These are phyloP conservation scores for Drosophila recens DNA, from an alignment of 2,888 invertebrate genomes.

Conservation along the genomic window DNA sequence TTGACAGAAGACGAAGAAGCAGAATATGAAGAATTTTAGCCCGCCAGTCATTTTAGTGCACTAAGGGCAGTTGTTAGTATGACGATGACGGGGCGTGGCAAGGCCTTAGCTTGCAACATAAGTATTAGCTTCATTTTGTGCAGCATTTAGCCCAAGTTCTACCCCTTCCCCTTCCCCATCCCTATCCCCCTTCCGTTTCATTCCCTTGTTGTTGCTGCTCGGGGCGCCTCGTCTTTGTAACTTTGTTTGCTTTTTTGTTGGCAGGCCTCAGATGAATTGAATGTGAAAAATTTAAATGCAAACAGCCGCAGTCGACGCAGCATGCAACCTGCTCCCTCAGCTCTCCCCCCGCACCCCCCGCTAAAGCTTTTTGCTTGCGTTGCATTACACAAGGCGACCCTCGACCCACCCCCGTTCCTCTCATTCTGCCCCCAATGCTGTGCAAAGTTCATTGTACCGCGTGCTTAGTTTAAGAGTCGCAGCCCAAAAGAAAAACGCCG, in stretches of 20 bases:
- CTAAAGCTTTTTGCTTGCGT: conserved; percentile 58
- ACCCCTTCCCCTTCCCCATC: neutral
- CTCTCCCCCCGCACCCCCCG: neutral
- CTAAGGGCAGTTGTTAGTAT: neutral
- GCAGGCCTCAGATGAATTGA: conserved; percentile 81
- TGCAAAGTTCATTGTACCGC: conserved; percentile 76
- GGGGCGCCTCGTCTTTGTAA: conserved; percentile 61
- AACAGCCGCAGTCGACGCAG: conserved; percentile 65
- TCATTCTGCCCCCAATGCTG: conserved; percentile 42
- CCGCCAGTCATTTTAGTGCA: conserved; percentile 62
- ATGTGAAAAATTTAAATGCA: conserved; percentile 82
- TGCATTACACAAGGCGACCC: conserved; percentile 66
- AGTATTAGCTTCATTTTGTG: conserved; percentile 80
- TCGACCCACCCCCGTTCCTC: conserved; percentile 13
- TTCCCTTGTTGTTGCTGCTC: conserved; percentile 2
- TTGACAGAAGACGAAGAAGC: conserved; percentile 43
- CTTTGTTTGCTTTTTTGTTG: conserved; percentile 72
- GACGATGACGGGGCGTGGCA: conserved; percentile 29
- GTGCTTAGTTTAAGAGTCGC: conserved; percentile 74
- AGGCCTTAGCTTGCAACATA: conserved; percentile 73
- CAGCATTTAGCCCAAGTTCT: conserved; percentile 61
- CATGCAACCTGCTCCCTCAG: conserved; percentile 52
- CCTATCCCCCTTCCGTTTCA: neutral
- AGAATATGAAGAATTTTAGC: conserved; percentile 2
- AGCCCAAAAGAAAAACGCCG: conserved; percentile 74